Evolutionary conservation across 2,113 vertebrate species (phyloP), one percentile per base, ranked within the genome.

Genomic region (Noctilio leporinus): DNA sequence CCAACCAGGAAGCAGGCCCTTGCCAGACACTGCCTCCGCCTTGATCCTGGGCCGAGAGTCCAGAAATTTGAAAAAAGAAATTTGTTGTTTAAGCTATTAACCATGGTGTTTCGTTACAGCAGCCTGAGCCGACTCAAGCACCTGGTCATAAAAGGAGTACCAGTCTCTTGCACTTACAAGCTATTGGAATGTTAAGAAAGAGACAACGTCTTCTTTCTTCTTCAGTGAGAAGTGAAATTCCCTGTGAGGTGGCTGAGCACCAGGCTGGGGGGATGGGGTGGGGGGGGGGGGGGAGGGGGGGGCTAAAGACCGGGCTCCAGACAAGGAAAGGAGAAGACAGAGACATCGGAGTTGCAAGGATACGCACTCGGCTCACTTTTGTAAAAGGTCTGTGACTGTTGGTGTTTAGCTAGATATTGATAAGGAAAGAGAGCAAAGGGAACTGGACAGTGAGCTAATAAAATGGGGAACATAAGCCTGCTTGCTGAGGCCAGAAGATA

Each of bases 51-150:
- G 65, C 8, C 30, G n/a, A n/a, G n/a, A n/a, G n/a, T 88, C 35
- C 30, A 81, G 45, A 73, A 73, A 64, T 16, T 51, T 17, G 70
- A 16, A 15, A 38, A 47, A 22, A 62, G 24, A 51, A 26, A 9
- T 55, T 45, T 93, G 20, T 62, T 73, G 45, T 64, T 73, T 93
- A 72, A 81, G 65, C 38, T 55, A 81, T 45, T 87, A 22, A 53
- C 28, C 40, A 35, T 22, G 35, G 11, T 43, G 43, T 12, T 53
- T 53, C 81, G 15, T 28, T 73, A 43, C 2, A 53, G 11, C 35
- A 81, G 35, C 8, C 43, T 2, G 9, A n/a, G 47, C 75, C 67
- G 75, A 77, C 35, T 72, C 62, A 80, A 47, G n/a, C 24, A 55
- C 17, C 43, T 53, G 11, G 49, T n/a, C 38, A 47, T 49, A 19